A percentile compares a stretch with the other conserved stretches of the same genome.
These are phyloP conservation scores for Sitta europaea DNA, from an alignment of 2,113 vertebrate genomes.

Conservation along the genomic window DNA sequence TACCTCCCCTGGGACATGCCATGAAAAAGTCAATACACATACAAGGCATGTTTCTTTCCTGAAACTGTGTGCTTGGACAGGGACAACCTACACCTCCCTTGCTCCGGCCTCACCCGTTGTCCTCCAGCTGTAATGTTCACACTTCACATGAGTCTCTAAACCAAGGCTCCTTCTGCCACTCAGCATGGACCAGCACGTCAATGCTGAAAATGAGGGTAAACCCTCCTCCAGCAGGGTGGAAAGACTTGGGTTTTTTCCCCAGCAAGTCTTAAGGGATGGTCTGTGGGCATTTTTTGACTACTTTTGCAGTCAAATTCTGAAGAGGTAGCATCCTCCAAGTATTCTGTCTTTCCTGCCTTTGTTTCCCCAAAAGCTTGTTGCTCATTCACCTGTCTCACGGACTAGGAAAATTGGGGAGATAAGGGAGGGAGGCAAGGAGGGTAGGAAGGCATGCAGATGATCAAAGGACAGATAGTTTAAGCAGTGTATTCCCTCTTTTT, in stretches of 20 bases:
- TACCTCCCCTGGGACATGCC: background rate
- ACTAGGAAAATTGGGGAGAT: background rate
- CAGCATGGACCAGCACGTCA: background rate
- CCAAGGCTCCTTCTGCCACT: background rate
- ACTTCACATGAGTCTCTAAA: background rate
- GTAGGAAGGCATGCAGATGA: background rate
- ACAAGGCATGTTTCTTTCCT: background rate
- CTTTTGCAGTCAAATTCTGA: background rate
- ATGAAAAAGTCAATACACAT: background rate
- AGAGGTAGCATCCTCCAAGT: background rate
- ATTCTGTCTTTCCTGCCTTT: background rate
- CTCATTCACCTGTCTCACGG: background rate
- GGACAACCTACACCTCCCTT: background rate
- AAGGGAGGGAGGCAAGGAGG: background rate
- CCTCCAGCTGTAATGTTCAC: background rate
- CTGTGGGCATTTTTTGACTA: background rate
- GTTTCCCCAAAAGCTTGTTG: fast-evolving
- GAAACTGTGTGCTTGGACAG: background rate
- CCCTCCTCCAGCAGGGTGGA: background rate
- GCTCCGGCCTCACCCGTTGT: background rate
- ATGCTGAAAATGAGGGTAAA: background rate
- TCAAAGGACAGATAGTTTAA: background rate
- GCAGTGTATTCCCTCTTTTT: background rate
- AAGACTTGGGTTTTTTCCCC: fast-evolving
- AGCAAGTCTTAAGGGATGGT: background rate